Percentiles rank a stretch among this genome's conserved stretches.
phyloP scores from a whole-genome alignment of 35 echinoderm and acorn worm genomes.

The Patiria miniata region DNA sequence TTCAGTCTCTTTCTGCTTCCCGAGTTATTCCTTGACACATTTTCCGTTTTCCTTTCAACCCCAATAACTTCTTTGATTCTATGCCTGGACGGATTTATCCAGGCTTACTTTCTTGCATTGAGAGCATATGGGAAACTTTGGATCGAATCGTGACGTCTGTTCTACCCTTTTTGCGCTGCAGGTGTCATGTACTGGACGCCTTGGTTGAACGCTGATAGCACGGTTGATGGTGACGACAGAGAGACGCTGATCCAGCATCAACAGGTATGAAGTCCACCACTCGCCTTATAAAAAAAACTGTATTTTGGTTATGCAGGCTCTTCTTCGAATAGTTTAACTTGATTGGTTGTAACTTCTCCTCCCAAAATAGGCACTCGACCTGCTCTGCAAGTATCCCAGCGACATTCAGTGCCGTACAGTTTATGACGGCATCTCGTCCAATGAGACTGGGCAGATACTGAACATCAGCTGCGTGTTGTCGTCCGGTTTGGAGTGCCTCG shows the following conservation, averaged over 20 bases:
- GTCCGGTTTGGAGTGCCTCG: not conserved
- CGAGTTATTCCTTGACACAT: too few species aligned
- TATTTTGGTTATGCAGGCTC: not conserved
- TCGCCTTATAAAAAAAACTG: too few species aligned
- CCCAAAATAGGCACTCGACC: not conserved
- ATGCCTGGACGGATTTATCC: too few species aligned
- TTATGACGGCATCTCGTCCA: constrained; percentile 5
- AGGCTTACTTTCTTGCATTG: too few species aligned
- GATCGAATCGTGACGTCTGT: too few species aligned
- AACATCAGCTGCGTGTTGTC: constrained; percentile 7
- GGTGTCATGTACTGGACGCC: constrained; percentile 12
- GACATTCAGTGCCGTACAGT: constrained; percentile 20
- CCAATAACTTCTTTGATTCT: too few species aligned
- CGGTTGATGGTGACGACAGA: not conserved
- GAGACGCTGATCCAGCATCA: not conserved
- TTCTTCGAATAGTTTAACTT: not conserved
- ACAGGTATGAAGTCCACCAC: not conserved
- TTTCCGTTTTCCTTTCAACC: too few species aligned
- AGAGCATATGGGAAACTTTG: too few species aligned
- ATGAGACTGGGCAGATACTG: constrained; percentile 2
- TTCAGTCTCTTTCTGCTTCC: too few species aligned
- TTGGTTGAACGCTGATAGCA: constrained; percentile 4
- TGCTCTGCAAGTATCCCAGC: constrained; percentile 8
- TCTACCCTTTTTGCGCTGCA: too few species aligned
- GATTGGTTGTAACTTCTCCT: not conserved